Evolutionary conservation across 2,888 invertebrate genomes (phyloP).

Genomic region (Pollenia angustigena): DNA sequence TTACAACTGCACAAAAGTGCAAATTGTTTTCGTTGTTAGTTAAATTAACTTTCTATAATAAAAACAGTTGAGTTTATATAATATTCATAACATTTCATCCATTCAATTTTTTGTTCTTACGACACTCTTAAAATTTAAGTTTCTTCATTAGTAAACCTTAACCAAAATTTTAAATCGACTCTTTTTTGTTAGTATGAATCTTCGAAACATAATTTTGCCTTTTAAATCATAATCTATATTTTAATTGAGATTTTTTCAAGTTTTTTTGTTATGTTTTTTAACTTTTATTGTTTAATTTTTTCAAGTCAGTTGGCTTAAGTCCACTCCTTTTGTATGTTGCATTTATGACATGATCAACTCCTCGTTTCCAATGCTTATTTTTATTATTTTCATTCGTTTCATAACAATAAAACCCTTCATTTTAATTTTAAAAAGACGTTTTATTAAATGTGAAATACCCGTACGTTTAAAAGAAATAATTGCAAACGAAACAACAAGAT

Average conservation of each 20-base stretch:
- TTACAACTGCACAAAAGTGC: constrained; percentile 37
- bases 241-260: constrained; percentile 20
- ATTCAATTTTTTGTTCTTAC: neutral
- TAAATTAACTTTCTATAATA: neutral
- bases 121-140: no score
- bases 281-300: constrained; percentile 31
- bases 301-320: constrained; percentile 13
- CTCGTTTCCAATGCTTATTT: constrained; percentile 43
- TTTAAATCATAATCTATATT: constrained; percentile 31
- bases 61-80: no score
- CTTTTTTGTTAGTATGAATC: neutral
- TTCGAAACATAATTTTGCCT: neutral
- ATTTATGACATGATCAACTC: constrained; percentile 63
- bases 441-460: constrained; percentile 53
- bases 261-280: neutral
- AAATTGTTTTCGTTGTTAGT: constrained; percentile 30
- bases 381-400: constrained; percentile 44
- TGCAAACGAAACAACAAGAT: constrained; percentile 13
- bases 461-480: constrained; percentile 44
- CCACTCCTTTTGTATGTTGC: constrained; percentile 60
- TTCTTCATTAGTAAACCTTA: no score
- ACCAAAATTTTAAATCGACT: neutral
- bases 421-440: constrained; percentile 37
- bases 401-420: constrained; percentile 53
- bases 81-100: no score